Percentiles rank a stretch among this genome's conserved stretches.
Evolutionary conservation across 2,113 vertebrate species (phyloP).

Genomic region (Callipepla californica): DNA sequence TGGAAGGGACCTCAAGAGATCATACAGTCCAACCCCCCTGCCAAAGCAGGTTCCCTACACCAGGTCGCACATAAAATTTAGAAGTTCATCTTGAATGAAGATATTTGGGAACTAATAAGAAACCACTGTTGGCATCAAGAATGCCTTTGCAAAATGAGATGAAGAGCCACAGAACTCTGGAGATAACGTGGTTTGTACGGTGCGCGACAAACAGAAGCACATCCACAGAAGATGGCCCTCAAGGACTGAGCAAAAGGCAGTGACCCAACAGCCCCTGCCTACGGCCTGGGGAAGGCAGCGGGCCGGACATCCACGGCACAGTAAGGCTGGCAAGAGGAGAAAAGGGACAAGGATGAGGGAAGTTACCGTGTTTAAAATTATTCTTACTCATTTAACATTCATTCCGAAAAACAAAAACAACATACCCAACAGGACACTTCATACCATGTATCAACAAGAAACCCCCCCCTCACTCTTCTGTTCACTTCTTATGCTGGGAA

Average conservation of each 20-base stretch:
- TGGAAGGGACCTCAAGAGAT: too few species aligned
- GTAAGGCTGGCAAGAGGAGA: neutral
- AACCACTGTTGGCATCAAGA: neutral
- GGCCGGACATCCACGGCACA: neutral
- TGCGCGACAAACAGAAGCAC: neutral
- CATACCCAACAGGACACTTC: neutral
- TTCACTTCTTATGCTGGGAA: neutral
- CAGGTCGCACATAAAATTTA: neutral
- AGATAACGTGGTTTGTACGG: neutral
- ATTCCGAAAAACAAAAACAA: neutral
- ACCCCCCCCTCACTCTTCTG: neutral
- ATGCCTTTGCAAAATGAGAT: neutral
- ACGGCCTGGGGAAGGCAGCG: neutral
- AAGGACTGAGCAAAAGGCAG: neutral
- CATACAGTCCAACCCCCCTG: too few species aligned
- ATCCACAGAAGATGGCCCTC: neutral
- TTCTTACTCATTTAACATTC: neutral
- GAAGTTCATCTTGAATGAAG: neutral
- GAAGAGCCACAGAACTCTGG: neutral
- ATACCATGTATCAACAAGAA: neutral
- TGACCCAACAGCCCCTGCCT: neutral
- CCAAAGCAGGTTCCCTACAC: too few species aligned
- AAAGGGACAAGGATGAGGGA: neutral
- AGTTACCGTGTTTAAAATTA: neutral
- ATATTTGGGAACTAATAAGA: neutral